Base-by-base conservation (phyloP, 2,113 vertebrate species). In the Bothrops jararaca region DNA sequence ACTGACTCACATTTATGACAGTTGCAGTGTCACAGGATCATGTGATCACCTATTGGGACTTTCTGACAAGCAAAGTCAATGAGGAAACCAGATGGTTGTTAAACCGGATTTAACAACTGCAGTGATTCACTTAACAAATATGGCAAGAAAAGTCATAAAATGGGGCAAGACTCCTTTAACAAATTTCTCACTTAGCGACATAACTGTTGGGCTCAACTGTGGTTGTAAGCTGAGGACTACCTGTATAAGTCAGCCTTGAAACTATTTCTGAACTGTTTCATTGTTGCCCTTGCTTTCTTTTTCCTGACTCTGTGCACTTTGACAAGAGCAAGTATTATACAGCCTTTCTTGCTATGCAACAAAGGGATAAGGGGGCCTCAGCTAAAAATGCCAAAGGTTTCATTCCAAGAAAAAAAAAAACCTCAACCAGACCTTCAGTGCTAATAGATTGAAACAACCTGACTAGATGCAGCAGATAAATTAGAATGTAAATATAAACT, bases 401-500 rank as follows among this genome's bases (percentile, higher is more conserved):
- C 45, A 94, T 45, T 93, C 89, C 86, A 92, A 93, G 85, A 92
- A 91, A 92, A 13, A 54, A 8, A 91, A 57, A 88, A 26, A 9
- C 12, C 26, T 23, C 50, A 57, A 87, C 74, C 1, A 1, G 94
- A 94, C 93, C 12, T 91, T 85, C 26, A 92, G 15, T 86, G 26
- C 42, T 94, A 93, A 93, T 93, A 89, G 74, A 94, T 64, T 96
- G 95, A 93, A 91, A 91, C 5, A 60, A 54, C 64, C 94, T 53
- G 39, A 56, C 56, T 13, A 93, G 91, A 94, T 96, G 93, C 94
- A 95, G 85, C 85, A 91, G 93, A 95, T 95, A 94, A 92, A 15
- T 74, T 93, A 92, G 94, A 95, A 97, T 94, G 92, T 97, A 96
- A 97, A 97, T 88, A 96, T 20, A 96, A 96, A 95, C 85, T 86